Conservation (phyloP, 1,140 invertebrate species). For the Lepidurus apus region DNA sequence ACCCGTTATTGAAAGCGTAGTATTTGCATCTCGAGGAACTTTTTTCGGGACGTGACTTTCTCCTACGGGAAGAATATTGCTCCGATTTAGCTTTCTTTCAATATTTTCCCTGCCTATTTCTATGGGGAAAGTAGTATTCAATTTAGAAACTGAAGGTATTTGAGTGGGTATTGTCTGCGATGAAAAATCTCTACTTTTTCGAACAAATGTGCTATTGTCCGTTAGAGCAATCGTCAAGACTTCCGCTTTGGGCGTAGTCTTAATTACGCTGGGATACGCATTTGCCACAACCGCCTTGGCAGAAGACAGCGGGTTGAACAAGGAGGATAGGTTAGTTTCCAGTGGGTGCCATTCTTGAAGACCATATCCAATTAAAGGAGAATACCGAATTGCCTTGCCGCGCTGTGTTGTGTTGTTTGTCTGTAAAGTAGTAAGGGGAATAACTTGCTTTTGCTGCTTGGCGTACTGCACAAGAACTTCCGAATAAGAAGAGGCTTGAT, state of each 20-base stretch:
- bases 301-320: not conserved
- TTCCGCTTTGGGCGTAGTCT: not conserved
- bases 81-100: not conserved
- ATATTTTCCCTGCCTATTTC: not conserved
- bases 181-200: not conserved
- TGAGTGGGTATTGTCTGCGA: not conserved
- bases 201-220: not conserved
- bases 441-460: not conserved
- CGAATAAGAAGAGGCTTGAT: not conserved
- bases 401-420: not conserved
- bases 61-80: not conserved
- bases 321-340: not conserved
- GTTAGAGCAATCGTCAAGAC: not conserved
- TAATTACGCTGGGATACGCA: not conserved
- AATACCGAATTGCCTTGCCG: not conserved
- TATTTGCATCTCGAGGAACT: not conserved
- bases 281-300: not conserved
- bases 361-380: constrained; percentile 3
- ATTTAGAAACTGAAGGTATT: not conserved
- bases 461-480: not conserved
- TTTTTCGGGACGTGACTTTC: not conserved
- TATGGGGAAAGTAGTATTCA: not conserved
- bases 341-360: constrained; percentile 6
- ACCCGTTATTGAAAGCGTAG: not conserved
- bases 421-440: not conserved